Evolutionary conservation across 2,888 invertebrate genomes (phyloP).

Genomic region (Meloe dianella): DNA sequence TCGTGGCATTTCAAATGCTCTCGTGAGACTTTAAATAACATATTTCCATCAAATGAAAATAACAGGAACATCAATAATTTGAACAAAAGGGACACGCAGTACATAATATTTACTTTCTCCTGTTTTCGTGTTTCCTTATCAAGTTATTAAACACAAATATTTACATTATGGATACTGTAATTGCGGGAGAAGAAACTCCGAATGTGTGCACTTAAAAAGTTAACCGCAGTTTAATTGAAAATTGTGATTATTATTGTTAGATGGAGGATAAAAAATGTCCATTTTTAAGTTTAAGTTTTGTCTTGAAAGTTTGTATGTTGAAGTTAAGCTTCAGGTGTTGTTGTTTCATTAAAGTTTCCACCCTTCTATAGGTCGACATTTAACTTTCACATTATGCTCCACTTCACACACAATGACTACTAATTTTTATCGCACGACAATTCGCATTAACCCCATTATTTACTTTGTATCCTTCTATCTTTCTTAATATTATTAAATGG

Average conservation of each 20-base stretch:
- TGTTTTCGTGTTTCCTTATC: not conserved
- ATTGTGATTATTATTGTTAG: not conserved
- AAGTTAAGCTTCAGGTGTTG: not conserved
- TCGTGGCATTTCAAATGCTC: not conserved
- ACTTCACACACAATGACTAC: conserved; percentile 13
- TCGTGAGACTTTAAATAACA: not conserved
- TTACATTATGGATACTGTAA: not conserved
- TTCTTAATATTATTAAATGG: conserved; percentile 8
- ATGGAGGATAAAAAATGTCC: not conserved
- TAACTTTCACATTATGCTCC: not conserved
- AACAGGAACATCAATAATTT: not conserved
- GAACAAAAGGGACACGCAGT: not conserved
- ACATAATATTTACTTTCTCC: not conserved
- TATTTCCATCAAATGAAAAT: not conserved
- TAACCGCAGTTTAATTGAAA: not conserved
- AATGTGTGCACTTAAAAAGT: too few species aligned
- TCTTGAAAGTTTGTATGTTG: not conserved
- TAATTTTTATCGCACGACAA: conserved; percentile 10
- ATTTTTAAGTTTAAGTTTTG: not conserved
- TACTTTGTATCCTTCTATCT: not conserved
- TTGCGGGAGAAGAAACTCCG: not conserved
- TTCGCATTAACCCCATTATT: not conserved
- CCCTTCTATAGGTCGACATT: not conserved
- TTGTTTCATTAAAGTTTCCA: conserved; percentile 12
- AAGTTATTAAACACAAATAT: not conserved